A percentile compares a stretch with the other conserved stretches of the same genome.
Conservation (phyloP, 2,888 invertebrate species). For the Falcaria lacertinaria region DNA sequence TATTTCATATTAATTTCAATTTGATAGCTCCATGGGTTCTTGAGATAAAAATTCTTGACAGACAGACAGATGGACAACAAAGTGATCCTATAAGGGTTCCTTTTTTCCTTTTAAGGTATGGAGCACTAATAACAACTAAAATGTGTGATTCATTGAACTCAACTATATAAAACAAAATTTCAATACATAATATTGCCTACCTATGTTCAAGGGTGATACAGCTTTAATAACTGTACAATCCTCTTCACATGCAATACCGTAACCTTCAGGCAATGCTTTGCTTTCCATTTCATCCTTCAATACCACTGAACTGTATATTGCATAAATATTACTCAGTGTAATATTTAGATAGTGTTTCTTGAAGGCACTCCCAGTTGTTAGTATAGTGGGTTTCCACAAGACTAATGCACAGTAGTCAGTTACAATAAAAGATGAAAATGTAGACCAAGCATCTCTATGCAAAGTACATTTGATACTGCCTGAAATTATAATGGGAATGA, state of each 20-base stretch:
- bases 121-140: no score
- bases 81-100: no score
- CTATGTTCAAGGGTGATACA: constrained; percentile 34
- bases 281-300: constrained; percentile 32
- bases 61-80: no score
- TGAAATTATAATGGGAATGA: constrained; percentile 25
- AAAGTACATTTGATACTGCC: constrained; percentile 69
- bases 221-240: constrained; percentile 57
- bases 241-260: constrained; percentile 40
- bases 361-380: constrained; percentile 65
- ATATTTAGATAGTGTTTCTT: constrained; percentile 72
- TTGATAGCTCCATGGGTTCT: no score
- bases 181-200: constrained; percentile 25
- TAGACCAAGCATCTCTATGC: constrained; percentile 71
- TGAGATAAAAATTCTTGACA: no score
- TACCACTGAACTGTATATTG: constrained; percentile 58
- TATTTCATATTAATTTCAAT: no score
- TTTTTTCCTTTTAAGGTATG: no score
- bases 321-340: constrained; percentile 62
- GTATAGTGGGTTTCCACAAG: constrained; percentile 62
- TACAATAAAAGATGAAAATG: constrained; percentile 60
- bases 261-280: constrained; percentile 46
- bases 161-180: no score
- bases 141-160: no score
- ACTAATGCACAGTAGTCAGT: constrained; percentile 63